phyloP scores from a whole-genome alignment of 2,797 vertebrate genomes.

The Emydoidea blandingii region DNA sequence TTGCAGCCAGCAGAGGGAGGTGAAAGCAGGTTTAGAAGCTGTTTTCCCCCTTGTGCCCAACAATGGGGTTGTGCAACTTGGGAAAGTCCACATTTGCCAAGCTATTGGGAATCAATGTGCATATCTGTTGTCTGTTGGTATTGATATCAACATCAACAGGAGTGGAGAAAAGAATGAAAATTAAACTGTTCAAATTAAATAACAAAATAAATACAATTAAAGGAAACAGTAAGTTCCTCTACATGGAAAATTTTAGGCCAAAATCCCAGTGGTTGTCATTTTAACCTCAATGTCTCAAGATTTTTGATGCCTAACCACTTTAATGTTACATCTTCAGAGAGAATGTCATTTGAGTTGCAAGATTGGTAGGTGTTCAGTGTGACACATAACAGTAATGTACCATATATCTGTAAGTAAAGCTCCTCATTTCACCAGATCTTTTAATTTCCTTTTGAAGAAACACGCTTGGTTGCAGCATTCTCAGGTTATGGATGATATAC shows the following conservation, averaged over 20 bases:
- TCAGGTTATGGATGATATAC: background rate
- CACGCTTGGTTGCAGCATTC: background rate
- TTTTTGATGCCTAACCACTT: background rate
- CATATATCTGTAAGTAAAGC: too few relatives aligned
- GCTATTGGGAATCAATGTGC: background rate
- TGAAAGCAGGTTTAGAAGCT: background rate
- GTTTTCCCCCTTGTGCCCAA: background rate
- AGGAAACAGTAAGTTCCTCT: background rate
- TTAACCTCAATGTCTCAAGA: background rate
- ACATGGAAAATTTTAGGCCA: background rate
- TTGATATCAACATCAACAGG: background rate
- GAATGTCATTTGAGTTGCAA: background rate
- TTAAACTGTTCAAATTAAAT: background rate
- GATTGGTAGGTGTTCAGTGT: background rate
- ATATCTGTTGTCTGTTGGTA: background rate
- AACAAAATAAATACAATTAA: background rate
- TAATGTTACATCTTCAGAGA: background rate
- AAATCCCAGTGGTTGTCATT: background rate
- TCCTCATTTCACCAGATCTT: background rate
- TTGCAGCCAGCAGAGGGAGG: background rate
- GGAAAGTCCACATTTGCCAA: background rate
- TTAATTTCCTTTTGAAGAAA: background rate
- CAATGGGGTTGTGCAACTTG: background rate
- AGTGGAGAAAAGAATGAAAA: background rate
- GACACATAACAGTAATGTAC: too few relatives aligned